Evolutionary conservation across 2,888 invertebrate species (phyloP).

Genomic region (Gasteruption jaculator): DNA sequence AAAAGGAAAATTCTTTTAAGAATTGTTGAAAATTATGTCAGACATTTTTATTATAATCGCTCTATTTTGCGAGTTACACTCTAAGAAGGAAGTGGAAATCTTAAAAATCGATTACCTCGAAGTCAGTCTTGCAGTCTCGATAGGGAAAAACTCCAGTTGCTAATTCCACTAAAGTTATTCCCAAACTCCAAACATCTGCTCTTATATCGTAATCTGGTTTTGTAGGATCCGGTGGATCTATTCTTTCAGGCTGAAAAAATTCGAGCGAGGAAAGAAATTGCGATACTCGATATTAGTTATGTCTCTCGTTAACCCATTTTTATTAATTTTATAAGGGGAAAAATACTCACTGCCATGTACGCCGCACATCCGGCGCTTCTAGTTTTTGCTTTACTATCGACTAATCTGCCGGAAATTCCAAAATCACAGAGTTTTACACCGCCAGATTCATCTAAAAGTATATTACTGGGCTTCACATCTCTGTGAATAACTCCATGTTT

Average conservation of each 20-base stretch:
- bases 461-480: conserved; percentile 98
- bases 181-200: conserved; percentile 99
- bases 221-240: conserved; percentile 88
- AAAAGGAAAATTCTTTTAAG: conserved; percentile 40
- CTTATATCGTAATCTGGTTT: conserved; percentile 97
- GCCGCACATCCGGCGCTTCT: conserved; percentile 97
- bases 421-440: conserved; percentile 98
- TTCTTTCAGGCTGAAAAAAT: conserved; percentile 84
- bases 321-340: too few species aligned
- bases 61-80: too few species aligned
- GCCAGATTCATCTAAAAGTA: conserved; percentile 90
- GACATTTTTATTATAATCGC: conserved; percentile 1
- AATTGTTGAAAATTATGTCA: conserved; percentile 40
- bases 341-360: conserved; percentile 87
- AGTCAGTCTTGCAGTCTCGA: conserved; percentile 92
- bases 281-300: conserved; percentile 3
- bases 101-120: conserved; percentile 68
- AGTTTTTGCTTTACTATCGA: conserved; percentile 97
- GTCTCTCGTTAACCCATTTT: background rate
- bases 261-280: conserved; percentile 12
- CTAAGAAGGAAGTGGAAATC: background rate
- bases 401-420: conserved; percentile 96
- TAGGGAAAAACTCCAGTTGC: conserved; percentile 96
- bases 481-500: conserved; percentile 95
- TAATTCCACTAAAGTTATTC: conserved; percentile 92